These are phyloP conservation scores for Zoanthus solanderi DNA, from an alignment of 92 coral and sea anemone genomes.

Conservation along the genomic window DNA sequence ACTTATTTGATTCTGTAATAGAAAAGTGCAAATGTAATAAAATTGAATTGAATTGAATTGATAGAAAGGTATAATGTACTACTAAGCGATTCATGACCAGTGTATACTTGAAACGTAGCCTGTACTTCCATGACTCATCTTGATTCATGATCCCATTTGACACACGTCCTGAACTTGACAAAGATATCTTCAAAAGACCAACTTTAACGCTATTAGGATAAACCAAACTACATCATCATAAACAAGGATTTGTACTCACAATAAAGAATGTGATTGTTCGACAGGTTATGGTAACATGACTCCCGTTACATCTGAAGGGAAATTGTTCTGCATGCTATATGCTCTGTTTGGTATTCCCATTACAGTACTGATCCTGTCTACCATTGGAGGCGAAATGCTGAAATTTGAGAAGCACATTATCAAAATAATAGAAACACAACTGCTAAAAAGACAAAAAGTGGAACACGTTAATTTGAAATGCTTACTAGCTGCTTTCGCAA, in stretches of 20 bases:
- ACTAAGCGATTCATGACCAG: too few relatives aligned
- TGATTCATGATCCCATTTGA: too few relatives aligned
- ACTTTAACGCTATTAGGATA: too few relatives aligned
- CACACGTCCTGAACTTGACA: too few relatives aligned
- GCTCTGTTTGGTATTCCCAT: conserved; percentile 27
- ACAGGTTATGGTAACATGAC: conserved; percentile 33
- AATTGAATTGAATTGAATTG: too few relatives aligned
- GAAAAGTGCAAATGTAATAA: too few relatives aligned
- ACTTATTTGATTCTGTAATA: too few relatives aligned
- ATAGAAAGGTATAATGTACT: too few relatives aligned
- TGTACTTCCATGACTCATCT: too few relatives aligned
- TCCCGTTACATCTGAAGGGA: conserved; percentile 31
- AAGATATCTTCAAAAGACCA: too few relatives aligned
- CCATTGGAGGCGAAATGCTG: conserved; percentile 5
- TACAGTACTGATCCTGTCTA: conserved; percentile 31
- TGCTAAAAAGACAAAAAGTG: background rate
- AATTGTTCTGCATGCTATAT: conserved; percentile 9
- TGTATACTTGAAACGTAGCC: too few relatives aligned
- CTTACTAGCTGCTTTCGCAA: background rate
- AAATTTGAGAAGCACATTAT: conserved; percentile 17
- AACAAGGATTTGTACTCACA: background rate
- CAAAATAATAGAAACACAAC: background rate
- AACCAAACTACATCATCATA: too few relatives aligned
- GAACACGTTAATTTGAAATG: background rate
- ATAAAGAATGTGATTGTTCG: background rate